These are phyloP conservation scores for Myxocyprinus asiaticus DNA, from an alignment of 2,113 vertebrate genomes.

Conservation along the genomic window DNA sequence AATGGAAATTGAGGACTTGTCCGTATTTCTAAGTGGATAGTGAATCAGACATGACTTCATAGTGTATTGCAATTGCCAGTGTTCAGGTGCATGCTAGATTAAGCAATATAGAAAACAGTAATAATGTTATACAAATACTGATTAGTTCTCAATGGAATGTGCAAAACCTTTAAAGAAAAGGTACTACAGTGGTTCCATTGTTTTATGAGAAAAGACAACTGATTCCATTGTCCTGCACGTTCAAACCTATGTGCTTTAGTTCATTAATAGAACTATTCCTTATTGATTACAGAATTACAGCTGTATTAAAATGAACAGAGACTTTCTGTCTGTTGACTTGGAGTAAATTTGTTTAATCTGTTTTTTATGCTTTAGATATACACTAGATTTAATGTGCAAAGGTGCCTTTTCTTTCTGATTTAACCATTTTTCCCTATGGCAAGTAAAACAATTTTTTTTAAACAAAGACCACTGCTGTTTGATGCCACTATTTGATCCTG, in stretches of 20 bases:
- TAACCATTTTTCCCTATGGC: background rate
- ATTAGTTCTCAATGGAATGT: background rate
- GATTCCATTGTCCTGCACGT: slow-evolving; percentile 10
- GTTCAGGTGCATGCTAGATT: background rate
- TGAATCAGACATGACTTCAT: too few relatives aligned
- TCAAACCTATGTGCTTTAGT: slow-evolving; percentile 16
- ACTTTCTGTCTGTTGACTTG: background rate
- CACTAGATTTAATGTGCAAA: background rate
- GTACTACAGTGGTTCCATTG: background rate
- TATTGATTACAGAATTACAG: background rate
- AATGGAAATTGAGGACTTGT: too few relatives aligned
- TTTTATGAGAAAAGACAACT: background rate
- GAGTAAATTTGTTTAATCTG: background rate
- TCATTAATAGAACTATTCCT: slow-evolving; percentile 1
- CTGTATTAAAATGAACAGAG: background rate
- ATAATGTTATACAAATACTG: too few relatives aligned
- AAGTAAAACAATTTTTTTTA: background rate
- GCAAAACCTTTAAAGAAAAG: background rate
- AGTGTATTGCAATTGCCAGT: too few relatives aligned
- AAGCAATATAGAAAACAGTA: background rate
- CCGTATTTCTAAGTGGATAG: too few relatives aligned
- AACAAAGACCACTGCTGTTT: slow-evolving; percentile 18
- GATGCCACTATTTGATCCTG: background rate
- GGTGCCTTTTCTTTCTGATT: background rate
- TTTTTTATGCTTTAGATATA: background rate